These are phyloP conservation scores for Phoebastria nigripes DNA, from an alignment of 2,797 vertebrate genomes.

Conservation along the genomic window DNA sequence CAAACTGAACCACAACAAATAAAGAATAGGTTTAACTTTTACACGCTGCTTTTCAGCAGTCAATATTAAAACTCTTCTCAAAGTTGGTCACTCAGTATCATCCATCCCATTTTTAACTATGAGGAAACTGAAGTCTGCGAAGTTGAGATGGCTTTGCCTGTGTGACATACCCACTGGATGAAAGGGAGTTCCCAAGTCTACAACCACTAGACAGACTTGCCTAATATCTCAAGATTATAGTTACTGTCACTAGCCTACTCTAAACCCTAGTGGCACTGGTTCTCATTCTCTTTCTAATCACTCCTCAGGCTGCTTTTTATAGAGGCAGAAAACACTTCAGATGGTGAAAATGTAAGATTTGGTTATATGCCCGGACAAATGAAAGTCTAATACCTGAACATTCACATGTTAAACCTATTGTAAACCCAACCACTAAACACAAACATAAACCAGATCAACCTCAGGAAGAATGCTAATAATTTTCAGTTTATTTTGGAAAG, in stretches of 20 bases:
- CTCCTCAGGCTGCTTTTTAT: background rate
- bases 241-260: background rate
- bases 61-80: background rate
- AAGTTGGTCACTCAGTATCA: background rate
- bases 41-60: background rate
- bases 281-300: background rate
- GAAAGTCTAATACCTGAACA: background rate
- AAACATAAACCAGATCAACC: background rate
- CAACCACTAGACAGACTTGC: background rate
- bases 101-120: background rate
- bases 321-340: background rate
- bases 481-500: background rate
- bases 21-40: background rate
- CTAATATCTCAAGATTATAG: background rate
- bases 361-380: background rate
- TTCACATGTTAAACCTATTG: background rate
- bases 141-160: background rate
- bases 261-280: background rate
- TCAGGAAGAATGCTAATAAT: background rate
- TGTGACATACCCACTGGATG: background rate
- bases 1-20: background rate
- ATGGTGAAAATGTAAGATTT: background rate
- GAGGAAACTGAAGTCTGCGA: background rate
- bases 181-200: background rate
- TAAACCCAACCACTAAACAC: background rate